phyloP scores from a whole-genome alignment of 2,113 vertebrate species.

The Recurvirostra avosetta region DNA sequence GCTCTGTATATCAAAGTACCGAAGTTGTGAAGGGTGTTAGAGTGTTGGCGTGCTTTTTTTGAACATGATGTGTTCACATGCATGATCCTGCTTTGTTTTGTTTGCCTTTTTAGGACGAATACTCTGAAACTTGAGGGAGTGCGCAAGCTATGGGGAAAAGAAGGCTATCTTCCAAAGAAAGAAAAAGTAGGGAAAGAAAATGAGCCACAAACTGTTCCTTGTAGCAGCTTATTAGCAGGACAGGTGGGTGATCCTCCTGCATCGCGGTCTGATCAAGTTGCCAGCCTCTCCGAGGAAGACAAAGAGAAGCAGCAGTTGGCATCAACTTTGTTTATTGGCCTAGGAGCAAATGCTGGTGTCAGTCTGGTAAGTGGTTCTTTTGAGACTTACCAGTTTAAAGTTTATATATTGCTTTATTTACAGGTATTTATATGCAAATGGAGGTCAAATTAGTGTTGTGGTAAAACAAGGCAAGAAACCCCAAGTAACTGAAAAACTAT shows the following conservation, averaged over 20 bases:
- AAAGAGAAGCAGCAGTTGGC: conserved; percentile 88
- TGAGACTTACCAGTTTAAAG: neutral
- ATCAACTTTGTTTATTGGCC: conserved; percentile 88
- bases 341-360: conserved; percentile 78
- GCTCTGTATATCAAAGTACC: neutral
- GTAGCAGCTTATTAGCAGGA: conserved; percentile 52
- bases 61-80: neutral
- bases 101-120: conserved; percentile 69
- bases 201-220: conserved; percentile 42
- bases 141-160: conserved; percentile 91
- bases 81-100: neutral
- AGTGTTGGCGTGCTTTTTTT: neutral
- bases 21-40: neutral
- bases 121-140: conserved; percentile 88
- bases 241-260: neutral
- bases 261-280: neutral
- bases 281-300: conserved; percentile 66
- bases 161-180: conserved; percentile 88
- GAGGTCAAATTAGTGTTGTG: neutral
- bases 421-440: neutral
- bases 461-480: neutral
- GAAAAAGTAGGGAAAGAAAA: conserved; percentile 68
- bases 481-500: neutral
- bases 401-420: neutral
- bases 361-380: conserved; percentile 80